Conservation (phyloP, 2,113 vertebrate species). For the Orycteropus afer region DNA sequence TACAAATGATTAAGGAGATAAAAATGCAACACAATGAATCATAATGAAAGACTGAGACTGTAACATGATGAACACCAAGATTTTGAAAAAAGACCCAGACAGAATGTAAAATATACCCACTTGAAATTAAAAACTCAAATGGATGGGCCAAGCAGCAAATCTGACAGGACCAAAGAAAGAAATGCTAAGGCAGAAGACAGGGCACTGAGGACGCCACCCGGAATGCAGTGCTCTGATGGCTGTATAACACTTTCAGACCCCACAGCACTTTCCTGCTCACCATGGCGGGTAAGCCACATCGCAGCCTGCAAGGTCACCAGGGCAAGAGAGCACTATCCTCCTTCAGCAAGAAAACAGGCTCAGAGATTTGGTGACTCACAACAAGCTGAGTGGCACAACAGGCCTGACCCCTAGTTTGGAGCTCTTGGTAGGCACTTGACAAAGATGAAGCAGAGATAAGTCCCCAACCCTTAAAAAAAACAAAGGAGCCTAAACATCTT, state of each 20-base stretch:
- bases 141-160: neutral
- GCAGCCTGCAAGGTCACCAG: neutral
- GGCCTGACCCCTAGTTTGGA: neutral
- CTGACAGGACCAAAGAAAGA: neutral
- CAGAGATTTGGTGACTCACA: neutral
- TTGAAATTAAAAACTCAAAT: slow-evolving; percentile 11
- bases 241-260: neutral
- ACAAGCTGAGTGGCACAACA: neutral
- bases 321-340: neutral
- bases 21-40: neutral
- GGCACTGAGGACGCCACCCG: neutral
- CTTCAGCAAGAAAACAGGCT: neutral
- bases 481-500: neutral
- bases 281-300: neutral
- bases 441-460: neutral
- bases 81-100: neutral
- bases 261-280: neutral
- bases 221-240: neutral
- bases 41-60: neutral
- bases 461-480: neutral
- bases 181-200: neutral
- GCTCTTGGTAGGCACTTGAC: neutral
- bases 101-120: neutral
- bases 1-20: neutral
- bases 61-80: neutral